phyloP scores from a whole-genome alignment of 2,113 vertebrate genomes.

The Phrynocephalus versicolor region DNA sequence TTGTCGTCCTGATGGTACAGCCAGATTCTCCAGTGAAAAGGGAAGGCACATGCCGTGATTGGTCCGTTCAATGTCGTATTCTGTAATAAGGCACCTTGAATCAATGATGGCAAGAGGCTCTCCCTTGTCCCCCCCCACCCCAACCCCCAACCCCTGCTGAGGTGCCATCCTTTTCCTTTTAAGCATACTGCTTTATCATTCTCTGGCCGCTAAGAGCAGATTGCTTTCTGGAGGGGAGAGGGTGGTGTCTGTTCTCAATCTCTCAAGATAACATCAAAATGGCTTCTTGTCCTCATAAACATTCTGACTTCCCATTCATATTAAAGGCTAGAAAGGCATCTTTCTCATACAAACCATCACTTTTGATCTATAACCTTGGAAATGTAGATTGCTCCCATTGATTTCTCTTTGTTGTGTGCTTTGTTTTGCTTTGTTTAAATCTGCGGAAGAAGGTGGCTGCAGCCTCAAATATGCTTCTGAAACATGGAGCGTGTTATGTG shows the following conservation, averaged over 20 bases:
- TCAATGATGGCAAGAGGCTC: neutral
- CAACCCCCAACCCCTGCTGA: neutral
- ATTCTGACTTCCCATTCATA: neutral
- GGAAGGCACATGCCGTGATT: accelerated
- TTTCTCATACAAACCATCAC: neutral
- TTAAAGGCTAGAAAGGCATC: neutral
- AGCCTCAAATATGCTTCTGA: neutral
- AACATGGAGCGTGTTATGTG: neutral
- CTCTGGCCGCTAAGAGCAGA: neutral
- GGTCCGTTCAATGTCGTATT: neutral
- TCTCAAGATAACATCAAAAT: neutral
- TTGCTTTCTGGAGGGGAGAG: too few species aligned
- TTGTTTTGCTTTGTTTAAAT: neutral
- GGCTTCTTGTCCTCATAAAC: neutral
- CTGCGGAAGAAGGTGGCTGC: neutral
- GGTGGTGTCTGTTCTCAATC: neutral
- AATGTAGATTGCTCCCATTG: neutral
- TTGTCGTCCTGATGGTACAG: neutral
- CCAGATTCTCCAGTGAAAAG: neutral
- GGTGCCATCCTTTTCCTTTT: slow-evolving; percentile 8
- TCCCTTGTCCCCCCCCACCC: neutral
- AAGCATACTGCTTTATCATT: slow-evolving; percentile 16
- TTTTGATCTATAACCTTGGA: neutral
- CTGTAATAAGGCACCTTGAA: neutral
- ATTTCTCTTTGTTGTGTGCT: neutral